phyloP scores from a whole-genome alignment of 1,140 invertebrate species.

The Magallana gigas region DNA sequence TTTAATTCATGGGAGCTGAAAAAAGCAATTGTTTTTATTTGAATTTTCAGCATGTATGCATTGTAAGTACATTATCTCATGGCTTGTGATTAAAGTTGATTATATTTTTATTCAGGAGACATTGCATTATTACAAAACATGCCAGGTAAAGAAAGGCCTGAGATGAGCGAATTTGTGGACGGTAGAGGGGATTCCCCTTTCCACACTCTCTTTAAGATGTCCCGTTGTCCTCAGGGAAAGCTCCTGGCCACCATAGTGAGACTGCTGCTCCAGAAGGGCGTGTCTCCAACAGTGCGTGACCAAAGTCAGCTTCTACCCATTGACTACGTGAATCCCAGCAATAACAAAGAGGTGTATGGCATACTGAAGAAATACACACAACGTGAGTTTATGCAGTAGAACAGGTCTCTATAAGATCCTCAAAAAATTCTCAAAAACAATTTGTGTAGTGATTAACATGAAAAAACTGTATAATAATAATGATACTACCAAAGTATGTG shows the following conservation, averaged over 20 bases:
- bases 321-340: conserved; percentile 42
- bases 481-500: too few relatives aligned
- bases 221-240: conserved; percentile 23
- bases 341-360: conserved; percentile 45
- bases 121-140: conserved; percentile 35
- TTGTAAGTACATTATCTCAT: too few relatives aligned
- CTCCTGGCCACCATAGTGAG: conserved; percentile 38
- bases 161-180: conserved; percentile 22
- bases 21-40: too few relatives aligned
- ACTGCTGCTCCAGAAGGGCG: conserved; percentile 39
- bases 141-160: conserved; percentile 2
- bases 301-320: conserved; percentile 36
- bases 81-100: too few relatives aligned
- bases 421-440: too few relatives aligned
- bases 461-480: too few relatives aligned
- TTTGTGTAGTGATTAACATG: too few relatives aligned
- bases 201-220: conserved; percentile 45
- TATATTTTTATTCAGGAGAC: conserved; percentile 13
- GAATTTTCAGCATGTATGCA: too few relatives aligned
- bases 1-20: too few relatives aligned
- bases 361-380: conserved; percentile 40
- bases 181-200: conserved; percentile 42
- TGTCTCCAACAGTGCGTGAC: conserved; percentile 39
- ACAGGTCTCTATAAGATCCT: background rate
- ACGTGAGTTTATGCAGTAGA: background rate